Percentiles rank a stretch among this genome's conserved stretches.
Conservation (phyloP, 2,888 invertebrate genomes). For the Latrodectus elegans region DNA sequence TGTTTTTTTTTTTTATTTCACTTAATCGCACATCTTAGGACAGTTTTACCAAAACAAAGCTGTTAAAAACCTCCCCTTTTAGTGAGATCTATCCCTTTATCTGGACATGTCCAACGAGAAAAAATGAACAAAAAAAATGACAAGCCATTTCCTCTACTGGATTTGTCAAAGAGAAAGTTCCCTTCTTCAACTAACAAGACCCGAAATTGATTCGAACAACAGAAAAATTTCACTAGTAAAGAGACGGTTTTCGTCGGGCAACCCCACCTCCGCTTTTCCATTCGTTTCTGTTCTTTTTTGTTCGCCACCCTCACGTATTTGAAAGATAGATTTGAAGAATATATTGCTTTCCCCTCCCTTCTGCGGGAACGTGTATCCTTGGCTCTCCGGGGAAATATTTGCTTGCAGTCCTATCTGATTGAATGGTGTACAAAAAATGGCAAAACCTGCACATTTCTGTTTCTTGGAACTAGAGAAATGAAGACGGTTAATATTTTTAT, state of each 20-base stretch:
- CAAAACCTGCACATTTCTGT: not conserved
- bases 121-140: not conserved
- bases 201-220: conserved; percentile 50
- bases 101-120: conserved; percentile 13
- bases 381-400: conserved; percentile 27
- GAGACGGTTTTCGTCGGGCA: not conserved
- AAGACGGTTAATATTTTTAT: not conserved
- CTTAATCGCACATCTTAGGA: too few relatives aligned
- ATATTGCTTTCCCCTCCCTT: conserved; percentile 24
- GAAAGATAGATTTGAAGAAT: conserved; percentile 31
- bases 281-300: not conserved
- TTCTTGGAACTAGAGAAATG: not conserved
- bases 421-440: not conserved
- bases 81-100: not conserved
- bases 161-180: conserved; percentile 49
- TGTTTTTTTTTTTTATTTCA: too few relatives aligned
- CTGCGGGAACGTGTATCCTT: conserved; percentile 18
- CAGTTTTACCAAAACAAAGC: too few relatives aligned
- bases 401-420: not conserved
- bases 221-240: conserved; percentile 46
- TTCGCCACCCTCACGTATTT: conserved; percentile 9
- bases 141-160: conserved; percentile 29
- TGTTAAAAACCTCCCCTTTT: too few relatives aligned
- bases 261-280: not conserved
- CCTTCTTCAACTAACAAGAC: conserved; percentile 38